These are phyloP conservation scores for Catajapyx aquilonaris DNA, from an alignment of 1,140 invertebrate species.

Conservation along the genomic window DNA sequence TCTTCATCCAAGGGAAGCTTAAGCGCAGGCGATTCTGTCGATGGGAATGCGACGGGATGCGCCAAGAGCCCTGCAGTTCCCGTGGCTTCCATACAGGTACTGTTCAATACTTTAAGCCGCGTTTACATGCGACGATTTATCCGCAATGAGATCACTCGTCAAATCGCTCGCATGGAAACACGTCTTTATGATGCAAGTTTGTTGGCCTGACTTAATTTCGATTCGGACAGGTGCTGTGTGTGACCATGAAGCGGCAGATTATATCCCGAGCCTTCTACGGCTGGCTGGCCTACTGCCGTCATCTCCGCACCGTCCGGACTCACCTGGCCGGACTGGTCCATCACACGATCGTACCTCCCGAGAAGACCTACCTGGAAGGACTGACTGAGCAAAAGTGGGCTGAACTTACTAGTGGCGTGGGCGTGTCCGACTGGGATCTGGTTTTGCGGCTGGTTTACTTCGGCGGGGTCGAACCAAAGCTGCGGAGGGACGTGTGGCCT, in stretches of 20 bases:
- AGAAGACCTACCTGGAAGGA: slow-evolving; percentile 25
- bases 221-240: slow-evolving; percentile 54
- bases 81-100: no score
- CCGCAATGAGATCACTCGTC: no score
- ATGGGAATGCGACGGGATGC: no score
- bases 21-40: no score
- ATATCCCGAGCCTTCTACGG: slow-evolving; percentile 90
- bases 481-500: slow-evolving; percentile 73
- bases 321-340: slow-evolving; percentile 78
- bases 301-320: slow-evolving; percentile 72
- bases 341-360: slow-evolving; percentile 14
- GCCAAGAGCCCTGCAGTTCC: no score
- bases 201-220: no score
- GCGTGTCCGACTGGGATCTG: slow-evolving; percentile 40
- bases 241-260: slow-evolving; percentile 83
- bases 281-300: slow-evolving; percentile 82
- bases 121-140: no score
- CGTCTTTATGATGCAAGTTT: no score
- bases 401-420: slow-evolving; percentile 26
- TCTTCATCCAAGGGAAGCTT: no score
- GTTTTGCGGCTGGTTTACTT: slow-evolving; percentile 68
- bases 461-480: slow-evolving; percentile 54
- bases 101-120: no score
- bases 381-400: slow-evolving; percentile 47
- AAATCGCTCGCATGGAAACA: no score